Evolutionary conservation across 2,797 vertebrate genomes (phyloP).

Genomic region (Sebastolobus alascanus): DNA sequence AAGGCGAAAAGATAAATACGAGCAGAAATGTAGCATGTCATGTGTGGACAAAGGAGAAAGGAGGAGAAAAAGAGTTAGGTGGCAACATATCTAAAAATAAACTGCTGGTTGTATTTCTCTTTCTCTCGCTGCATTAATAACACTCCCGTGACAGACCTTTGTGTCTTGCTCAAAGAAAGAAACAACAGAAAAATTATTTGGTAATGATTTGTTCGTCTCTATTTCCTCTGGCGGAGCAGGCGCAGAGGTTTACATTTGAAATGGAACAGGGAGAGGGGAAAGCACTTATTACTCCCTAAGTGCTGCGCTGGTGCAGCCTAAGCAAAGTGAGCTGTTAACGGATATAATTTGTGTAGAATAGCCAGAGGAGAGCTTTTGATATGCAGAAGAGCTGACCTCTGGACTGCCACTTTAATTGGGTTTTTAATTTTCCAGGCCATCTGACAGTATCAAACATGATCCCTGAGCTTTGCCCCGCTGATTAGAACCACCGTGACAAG

Average conservation of each 20-base stretch:
- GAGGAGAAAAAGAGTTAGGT: slow-evolving; percentile 85
- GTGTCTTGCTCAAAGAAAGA: slow-evolving; percentile 86
- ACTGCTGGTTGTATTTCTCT: slow-evolving; percentile 83
- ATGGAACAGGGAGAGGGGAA: slow-evolving; percentile 85
- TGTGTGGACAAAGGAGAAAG: slow-evolving; percentile 81
- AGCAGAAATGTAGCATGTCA: slow-evolving; percentile 82
- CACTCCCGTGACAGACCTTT: slow-evolving; percentile 89
- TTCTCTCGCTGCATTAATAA: slow-evolving; percentile 84
- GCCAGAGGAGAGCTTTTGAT: slow-evolving; percentile 99
- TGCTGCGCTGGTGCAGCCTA: slow-evolving; percentile 94
- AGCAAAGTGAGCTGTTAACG: slow-evolving; percentile 99
- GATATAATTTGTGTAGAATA: slow-evolving; percentile 99
- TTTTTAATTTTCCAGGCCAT: slow-evolving; percentile 99
- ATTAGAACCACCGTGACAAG: slow-evolving; percentile 94
- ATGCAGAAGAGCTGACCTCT: slow-evolving; percentile 99
- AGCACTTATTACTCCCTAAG: slow-evolving; percentile 98
- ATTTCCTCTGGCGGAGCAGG: slow-evolving; percentile 71
- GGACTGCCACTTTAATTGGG: slow-evolving; percentile 99
- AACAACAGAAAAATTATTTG: slow-evolving; percentile 88
- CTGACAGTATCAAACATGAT: slow-evolving; percentile 99
- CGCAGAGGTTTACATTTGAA: slow-evolving; percentile 95
- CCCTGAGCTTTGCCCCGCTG: slow-evolving; percentile 94
- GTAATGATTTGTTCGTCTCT: slow-evolving; percentile 90
- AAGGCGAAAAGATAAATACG: slow-evolving; percentile 86
- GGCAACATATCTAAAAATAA: slow-evolving; percentile 92